These are phyloP conservation scores for Elaphurus davidianus DNA, from an alignment of 2,113 vertebrate species.

Conservation along the genomic window DNA sequence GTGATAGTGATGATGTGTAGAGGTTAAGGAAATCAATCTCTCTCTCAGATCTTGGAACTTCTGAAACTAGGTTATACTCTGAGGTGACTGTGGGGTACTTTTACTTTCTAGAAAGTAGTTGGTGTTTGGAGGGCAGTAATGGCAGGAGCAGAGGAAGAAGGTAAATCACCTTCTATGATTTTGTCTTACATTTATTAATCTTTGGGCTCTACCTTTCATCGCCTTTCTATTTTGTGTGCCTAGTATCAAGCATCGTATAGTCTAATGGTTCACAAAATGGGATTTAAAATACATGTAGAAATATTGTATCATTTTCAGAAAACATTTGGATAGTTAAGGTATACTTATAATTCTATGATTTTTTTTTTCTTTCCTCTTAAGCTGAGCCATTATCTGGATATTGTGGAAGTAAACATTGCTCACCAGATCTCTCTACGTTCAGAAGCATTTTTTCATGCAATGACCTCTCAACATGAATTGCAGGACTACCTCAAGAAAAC, in stretches of 20 bases:
- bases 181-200: not conserved
- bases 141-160: not conserved
- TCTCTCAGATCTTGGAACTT: not conserved
- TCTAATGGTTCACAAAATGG: not conserved
- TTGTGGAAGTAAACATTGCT: conserved; percentile 99
- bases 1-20: not conserved
- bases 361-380: conserved; percentile 69
- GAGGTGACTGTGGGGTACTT: not conserved
- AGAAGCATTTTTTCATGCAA: conserved; percentile 98
- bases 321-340: conserved; percentile 28
- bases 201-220: not conserved
- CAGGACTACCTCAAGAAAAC: conserved; percentile 98
- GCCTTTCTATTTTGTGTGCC: conserved; percentile 5
- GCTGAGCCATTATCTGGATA: conserved; percentile 99
- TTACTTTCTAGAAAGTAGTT: conserved; percentile 2
- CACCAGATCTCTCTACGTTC: conserved; percentile 99
- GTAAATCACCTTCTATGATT: not conserved
- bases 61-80: conserved; percentile 1
- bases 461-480: conserved; percentile 98
- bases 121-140: not conserved
- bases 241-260: not conserved
- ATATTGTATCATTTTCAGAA: conserved; percentile 14
- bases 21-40: not conserved
- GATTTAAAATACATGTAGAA: conserved; percentile 34
- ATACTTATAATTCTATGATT: conserved; percentile 16